phyloP scores from a whole-genome alignment of 1,140 invertebrate genomes.

The Bicyclus anynana region DNA sequence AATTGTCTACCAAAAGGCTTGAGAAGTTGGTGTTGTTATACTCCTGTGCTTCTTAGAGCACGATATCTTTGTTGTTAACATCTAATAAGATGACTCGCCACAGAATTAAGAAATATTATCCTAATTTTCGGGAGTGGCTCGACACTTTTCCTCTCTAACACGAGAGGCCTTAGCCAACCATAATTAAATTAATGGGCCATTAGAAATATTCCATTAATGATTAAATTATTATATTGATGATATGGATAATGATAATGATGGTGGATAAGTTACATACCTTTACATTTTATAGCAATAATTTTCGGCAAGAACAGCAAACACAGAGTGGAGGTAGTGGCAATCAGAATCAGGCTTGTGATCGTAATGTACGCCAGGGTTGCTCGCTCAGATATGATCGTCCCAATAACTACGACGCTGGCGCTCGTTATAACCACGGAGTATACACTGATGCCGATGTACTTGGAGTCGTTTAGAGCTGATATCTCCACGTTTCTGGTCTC shows the following conservation, averaged over 20 bases:
- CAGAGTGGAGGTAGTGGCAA: constrained; percentile 91
- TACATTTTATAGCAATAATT: constrained; percentile 81
- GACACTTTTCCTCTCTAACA: no score
- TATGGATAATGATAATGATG: background rate
- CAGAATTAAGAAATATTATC: no score
- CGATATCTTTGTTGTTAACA: no score
- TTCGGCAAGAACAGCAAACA: constrained; percentile 93
- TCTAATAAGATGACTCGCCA: no score
- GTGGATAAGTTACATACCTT: constrained; percentile 51
- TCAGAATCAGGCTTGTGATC: constrained; percentile 88
- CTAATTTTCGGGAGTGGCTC: no score
- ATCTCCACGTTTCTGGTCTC: constrained; percentile 98
- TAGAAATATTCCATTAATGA: no score
- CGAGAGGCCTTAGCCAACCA: no score
- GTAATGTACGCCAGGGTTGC: constrained; percentile 91
- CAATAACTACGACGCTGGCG: constrained; percentile 89
- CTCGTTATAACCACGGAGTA: constrained; percentile 95
- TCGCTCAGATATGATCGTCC: constrained; percentile 90
- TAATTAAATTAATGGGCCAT: no score
- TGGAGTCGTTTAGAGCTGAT: constrained; percentile 97
- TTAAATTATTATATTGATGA: no score
- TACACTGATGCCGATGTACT: constrained; percentile 96
- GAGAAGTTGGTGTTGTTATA: no score
- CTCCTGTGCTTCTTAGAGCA: no score
- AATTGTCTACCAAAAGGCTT: no score